phyloP scores from a whole-genome alignment of 2,888 invertebrate genomes.

The Agelastica alni region DNA sequence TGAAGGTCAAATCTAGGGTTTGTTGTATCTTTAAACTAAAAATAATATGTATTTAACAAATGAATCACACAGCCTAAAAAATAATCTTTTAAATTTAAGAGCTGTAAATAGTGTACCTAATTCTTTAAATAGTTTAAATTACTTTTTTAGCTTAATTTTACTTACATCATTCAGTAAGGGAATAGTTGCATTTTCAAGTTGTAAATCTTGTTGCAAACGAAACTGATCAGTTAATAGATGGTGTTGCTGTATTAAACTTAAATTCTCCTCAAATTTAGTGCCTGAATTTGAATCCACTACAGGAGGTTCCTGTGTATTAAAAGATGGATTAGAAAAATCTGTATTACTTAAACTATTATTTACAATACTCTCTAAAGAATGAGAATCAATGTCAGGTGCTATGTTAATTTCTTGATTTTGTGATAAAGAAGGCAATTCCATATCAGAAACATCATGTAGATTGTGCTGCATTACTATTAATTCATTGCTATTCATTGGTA shows the following conservation, averaged over 20 bases:
- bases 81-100: too few relatives aligned
- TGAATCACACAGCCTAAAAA: too few relatives aligned
- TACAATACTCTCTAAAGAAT: constrained; percentile 50
- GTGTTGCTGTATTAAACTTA: constrained; percentile 48
- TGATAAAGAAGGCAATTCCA: constrained; percentile 47
- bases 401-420: constrained; percentile 51
- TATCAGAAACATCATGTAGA: constrained; percentile 47
- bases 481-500: constrained; percentile 39
- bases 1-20: constrained; percentile 16
- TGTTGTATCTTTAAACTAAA: constrained; percentile 19
- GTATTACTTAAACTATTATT: constrained; percentile 49
- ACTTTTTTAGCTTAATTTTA: too few relatives aligned
- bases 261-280: constrained; percentile 45
- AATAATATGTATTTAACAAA: background rate
- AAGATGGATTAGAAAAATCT: constrained; percentile 50
- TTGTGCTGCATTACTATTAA: constrained; percentile 50
- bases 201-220: constrained; percentile 40
- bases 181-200: constrained; percentile 28
- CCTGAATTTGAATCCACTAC: constrained; percentile 42
- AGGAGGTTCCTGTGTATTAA: constrained; percentile 44
- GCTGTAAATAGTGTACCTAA: too few relatives aligned
- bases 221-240: constrained; percentile 46
- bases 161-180: constrained; percentile 30
- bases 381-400: constrained; percentile 44
- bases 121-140: too few relatives aligned